Conservation (phyloP, 2,797 vertebrate species). For the Esox masquinongy region DNA sequence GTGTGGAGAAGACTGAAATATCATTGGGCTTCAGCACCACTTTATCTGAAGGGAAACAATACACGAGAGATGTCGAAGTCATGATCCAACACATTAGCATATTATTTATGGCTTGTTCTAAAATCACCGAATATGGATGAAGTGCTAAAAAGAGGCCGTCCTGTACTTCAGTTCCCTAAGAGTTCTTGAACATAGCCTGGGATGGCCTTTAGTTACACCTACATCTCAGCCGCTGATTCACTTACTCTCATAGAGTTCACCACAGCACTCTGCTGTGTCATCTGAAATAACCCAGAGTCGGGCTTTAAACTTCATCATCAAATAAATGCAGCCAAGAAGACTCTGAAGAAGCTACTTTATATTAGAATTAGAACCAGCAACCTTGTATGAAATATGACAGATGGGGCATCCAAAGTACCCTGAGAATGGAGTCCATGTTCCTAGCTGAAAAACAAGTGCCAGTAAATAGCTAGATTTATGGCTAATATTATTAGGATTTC, state of each 20-base stretch:
- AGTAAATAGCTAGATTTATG: conserved; percentile 10
- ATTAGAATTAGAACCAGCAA: background rate
- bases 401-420: background rate
- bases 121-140: background rate
- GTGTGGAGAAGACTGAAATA: conserved; percentile 93
- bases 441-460: background rate
- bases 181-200: conserved; percentile 1
- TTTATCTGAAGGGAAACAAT: conserved; percentile 83
- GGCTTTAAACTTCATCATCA: background rate
- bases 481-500: conserved; percentile 19
- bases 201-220: background rate
- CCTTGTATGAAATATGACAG: background rate
- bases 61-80: conserved; percentile 3
- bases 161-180: background rate
- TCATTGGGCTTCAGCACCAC: conserved; percentile 90
- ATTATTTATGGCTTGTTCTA: background rate
- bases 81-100: background rate
- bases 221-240: background rate
- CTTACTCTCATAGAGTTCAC: conserved; percentile 7
- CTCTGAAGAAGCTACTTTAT: background rate
- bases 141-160: background rate
- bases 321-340: background rate
- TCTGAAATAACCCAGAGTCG: background rate
- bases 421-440: background rate
- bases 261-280: background rate